Evolutionary conservation across 2,797 vertebrate species (phyloP).

Genomic region (Myiothlypis chrysogaster): DNA sequence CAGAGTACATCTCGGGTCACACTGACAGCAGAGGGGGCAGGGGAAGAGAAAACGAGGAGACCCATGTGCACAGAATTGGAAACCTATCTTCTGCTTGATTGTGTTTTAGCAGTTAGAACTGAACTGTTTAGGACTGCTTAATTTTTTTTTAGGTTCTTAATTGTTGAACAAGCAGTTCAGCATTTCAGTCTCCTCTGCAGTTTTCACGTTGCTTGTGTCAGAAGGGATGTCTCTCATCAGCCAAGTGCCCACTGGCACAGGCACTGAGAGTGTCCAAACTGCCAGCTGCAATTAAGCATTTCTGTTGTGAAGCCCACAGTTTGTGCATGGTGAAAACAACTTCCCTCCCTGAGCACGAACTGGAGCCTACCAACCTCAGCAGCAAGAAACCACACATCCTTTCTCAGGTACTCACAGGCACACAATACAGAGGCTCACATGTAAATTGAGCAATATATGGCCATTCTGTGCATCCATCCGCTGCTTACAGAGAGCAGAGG

Average conservation of each 20-base stretch:
- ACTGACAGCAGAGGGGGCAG: background rate
- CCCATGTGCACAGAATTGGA: background rate
- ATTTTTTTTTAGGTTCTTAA: background rate
- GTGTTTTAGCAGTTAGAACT: background rate
- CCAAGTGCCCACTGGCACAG: constrained; percentile 29
- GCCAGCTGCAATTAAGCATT: constrained; percentile 28
- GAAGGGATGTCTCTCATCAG: constrained; percentile 17
- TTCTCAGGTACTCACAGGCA: background rate
- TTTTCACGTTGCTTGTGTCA: background rate
- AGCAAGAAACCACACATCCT: background rate
- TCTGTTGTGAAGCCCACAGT: background rate
- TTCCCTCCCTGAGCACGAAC: background rate
- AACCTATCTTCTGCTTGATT: background rate
- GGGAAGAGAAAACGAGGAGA: background rate
- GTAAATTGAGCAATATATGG: background rate
- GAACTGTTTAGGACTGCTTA: background rate
- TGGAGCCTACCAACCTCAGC: background rate
- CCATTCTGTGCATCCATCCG: background rate
- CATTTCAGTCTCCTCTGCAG: constrained; percentile 17
- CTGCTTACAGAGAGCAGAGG: background rate
- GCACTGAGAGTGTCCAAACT: background rate
- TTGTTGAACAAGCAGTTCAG: constrained; percentile 2
- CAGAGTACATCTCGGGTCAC: background rate
- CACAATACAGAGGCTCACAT: background rate
- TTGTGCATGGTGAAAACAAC: background rate